Evolutionary conservation across 2,888 invertebrate species (phyloP).

Genomic region (Callosobruchus maculatus): DNA sequence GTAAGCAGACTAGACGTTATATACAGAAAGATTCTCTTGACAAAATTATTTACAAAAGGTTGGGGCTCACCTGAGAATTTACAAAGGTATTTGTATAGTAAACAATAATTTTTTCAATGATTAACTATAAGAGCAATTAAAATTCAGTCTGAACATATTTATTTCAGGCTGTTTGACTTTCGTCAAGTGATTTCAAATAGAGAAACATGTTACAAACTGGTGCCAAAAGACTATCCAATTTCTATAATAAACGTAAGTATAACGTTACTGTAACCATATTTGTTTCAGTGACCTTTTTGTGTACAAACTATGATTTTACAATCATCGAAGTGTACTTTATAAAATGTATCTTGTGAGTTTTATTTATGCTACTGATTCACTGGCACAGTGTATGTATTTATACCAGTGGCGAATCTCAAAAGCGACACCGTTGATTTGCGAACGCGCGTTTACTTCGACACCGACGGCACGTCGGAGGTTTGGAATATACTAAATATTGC

Average conservation of each 20-base stretch:
- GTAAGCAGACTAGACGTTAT: conserved; percentile 65
- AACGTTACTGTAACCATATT: background rate
- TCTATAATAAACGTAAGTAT: conserved; percentile 75
- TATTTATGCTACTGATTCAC: background rate
- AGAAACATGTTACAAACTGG: conserved; percentile 75
- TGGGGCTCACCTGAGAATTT: conserved; percentile 95
- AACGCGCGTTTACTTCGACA: no score
- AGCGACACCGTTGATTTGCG: no score
- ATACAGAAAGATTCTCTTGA: conserved; percentile 81
- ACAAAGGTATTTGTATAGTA: conserved; percentile 57
- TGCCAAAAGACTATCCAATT: conserved; percentile 80
- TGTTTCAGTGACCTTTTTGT: background rate
- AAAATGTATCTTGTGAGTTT: background rate
- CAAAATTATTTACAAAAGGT: conserved; percentile 92
- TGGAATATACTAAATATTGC: no score
- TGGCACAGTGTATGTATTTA: no score
- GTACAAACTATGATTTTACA: no score
- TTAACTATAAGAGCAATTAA: background rate
- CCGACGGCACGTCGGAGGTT: no score
- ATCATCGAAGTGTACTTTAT: no score
- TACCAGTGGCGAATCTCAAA: no score
- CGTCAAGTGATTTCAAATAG: conserved; percentile 82
- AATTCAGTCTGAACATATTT: conserved; percentile 16
- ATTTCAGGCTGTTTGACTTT: conserved; percentile 84
- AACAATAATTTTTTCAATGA: background rate